Conservation (phyloP, 2,113 vertebrate genomes). For the Ursus arctos region DNA sequence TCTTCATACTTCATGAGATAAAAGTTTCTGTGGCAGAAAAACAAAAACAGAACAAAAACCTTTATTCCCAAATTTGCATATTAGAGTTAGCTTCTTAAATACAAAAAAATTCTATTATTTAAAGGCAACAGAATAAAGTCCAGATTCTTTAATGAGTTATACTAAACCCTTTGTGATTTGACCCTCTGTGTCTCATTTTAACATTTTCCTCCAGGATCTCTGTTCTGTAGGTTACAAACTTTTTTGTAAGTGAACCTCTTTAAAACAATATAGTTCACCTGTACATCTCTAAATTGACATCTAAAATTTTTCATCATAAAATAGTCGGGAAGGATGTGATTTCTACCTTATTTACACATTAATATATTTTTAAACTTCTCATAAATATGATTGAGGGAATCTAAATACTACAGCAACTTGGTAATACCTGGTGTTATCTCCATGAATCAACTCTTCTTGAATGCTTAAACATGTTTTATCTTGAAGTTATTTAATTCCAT, state of each 20-base stretch:
- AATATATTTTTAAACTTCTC: neutral
- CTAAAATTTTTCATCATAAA: conserved; percentile 20
- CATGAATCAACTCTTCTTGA: neutral
- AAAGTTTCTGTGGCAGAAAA: neutral
- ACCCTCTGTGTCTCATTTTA: neutral
- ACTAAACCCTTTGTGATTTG: neutral
- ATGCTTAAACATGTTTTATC: neutral
- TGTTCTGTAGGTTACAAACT: neutral
- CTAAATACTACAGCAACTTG: neutral
- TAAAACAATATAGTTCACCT: conserved; percentile 28
- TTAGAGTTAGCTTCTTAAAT: neutral
- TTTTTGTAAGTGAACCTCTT: conserved; percentile 40
- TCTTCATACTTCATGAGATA: neutral
- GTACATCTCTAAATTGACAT: conserved; percentile 17
- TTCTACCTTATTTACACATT: neutral
- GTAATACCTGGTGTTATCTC: neutral
- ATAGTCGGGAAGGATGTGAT: conserved; percentile 4
- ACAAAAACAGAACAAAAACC: neutral
- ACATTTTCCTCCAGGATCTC: neutral
- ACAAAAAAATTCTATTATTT: neutral
- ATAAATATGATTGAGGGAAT: neutral
- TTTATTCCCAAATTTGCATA: neutral
- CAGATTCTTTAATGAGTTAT: neutral
- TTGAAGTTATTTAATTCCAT: neutral
- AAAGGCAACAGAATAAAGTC: neutral